A percentile compares a stretch with the other conserved stretches of the same genome.
Conservation (phyloP, 92 coral and sea anemone genomes). For the Nematostella vectensis region DNA sequence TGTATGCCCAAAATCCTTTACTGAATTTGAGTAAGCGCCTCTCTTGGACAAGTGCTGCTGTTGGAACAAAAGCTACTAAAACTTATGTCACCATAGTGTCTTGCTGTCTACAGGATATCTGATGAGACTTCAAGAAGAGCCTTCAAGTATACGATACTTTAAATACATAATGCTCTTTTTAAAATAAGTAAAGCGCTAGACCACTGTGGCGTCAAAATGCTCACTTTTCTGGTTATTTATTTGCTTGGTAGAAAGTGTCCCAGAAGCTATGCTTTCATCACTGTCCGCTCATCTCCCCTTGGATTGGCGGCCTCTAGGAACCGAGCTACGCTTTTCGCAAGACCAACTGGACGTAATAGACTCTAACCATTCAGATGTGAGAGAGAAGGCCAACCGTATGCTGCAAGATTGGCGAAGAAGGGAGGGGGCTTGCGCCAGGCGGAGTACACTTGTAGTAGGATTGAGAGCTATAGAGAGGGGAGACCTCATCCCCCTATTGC, state of each 20-base stretch:
- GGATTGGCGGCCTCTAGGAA: slow-evolving; percentile 37
- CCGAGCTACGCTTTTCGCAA: slow-evolving; percentile 19
- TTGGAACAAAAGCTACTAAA: no score
- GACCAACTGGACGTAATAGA: slow-evolving; percentile 20
- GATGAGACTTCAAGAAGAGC: no score
- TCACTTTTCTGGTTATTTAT: no score
- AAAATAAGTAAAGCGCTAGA: no score
- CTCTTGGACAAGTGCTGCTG: no score
- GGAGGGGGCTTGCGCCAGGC: slow-evolving; percentile 32
- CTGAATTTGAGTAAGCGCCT: no score
- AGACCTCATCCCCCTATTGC: slow-evolving; percentile 37
- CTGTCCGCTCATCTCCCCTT: slow-evolving; percentile 26
- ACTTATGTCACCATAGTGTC: no score
- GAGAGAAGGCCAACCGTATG: slow-evolving; percentile 48
- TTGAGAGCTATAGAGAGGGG: slow-evolving; percentile 12
- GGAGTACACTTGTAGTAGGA: slow-evolving; percentile 21
- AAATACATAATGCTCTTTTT: no score
- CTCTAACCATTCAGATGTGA: slow-evolving; percentile 14
- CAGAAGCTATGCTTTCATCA: slow-evolving; percentile 24
- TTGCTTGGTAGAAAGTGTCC: slow-evolving; percentile 26
- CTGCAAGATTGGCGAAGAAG: slow-evolving; percentile 34
- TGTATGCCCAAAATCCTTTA: no score
- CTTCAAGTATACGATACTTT: no score
- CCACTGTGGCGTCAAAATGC: no score
- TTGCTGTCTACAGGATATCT: no score